Evolutionary conservation across 2,113 vertebrate genomes (phyloP).

Genomic region (Sinocyclocheilus anophthalmus): DNA sequence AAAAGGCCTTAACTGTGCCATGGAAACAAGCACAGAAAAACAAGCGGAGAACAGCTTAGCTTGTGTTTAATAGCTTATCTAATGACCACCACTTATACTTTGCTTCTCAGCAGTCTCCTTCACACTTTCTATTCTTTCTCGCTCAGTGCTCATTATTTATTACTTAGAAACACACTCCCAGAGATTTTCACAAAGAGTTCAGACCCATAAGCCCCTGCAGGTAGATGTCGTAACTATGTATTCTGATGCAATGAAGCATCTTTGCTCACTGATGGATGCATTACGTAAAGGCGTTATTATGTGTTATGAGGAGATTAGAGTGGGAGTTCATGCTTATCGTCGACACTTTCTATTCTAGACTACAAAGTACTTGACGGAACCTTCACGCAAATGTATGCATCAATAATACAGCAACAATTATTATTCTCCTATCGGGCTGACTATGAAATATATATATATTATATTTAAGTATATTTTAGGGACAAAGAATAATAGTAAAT

Average conservation of each 20-base stretch:
- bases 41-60: neutral
- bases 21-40: neutral
- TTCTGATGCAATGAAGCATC: neutral
- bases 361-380: too few species aligned
- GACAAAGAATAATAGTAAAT: too few species aligned
- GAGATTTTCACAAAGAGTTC: neutral
- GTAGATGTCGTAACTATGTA: neutral
- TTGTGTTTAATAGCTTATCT: conserved; percentile 7
- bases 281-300: too few species aligned
- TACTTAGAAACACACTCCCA: neutral
- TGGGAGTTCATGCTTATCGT: too few species aligned
- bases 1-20: neutral
- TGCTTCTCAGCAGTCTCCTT: neutral
- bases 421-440: too few species aligned
- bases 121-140: neutral
- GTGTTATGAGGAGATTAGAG: too few species aligned
- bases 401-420: too few species aligned
- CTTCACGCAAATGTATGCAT: too few species aligned
- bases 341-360: too few species aligned
- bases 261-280: neutral
- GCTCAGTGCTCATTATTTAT: neutral
- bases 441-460: too few species aligned
- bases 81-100: neutral
- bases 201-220: neutral
- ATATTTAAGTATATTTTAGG: too few species aligned